Evolutionary conservation across 2,797 vertebrate genomes (phyloP), one percentile per base, ranked within the genome.

Genomic region (Muscicapa striata): DNA sequence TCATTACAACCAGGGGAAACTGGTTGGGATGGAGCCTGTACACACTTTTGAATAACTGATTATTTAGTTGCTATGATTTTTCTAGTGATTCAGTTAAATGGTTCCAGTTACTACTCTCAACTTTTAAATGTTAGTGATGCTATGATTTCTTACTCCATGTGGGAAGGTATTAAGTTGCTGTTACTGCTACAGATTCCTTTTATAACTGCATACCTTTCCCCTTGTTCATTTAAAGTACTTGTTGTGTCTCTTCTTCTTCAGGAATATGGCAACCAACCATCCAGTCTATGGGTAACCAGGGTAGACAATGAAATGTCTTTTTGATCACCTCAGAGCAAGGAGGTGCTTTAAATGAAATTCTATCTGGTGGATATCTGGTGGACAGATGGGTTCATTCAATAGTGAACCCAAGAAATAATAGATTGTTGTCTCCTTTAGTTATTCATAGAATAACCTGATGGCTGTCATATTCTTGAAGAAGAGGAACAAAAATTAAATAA

Each of bases 31-130:
- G 32, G 40, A 75, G 20, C n/a, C 48, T 55, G 7, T 34, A 21
- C 23, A 15, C 13, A 8, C 15, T 78, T 64, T 13, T 43, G 51
- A 67, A 32, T 29, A 41, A 59, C 57, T 52, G 79, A 67, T 84
- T 70, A 41, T 57, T 75, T 62, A 68, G 27, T 55, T 51, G 7
- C 41, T 78, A 22, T 87, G 64, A 63, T 85, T 83, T 83, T 87
- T 85, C 64, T 87, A 5, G 64, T 59, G 78, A 72, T 85, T 84
- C 54, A n/a, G 24, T 83, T 54, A 83, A 76, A 64, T 67, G 59
- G 22, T n/a, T n/a, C n/a, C n/a, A n/a, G n/a, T 91, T 84, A 57
- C 55, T 93, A 27, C 72, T 55, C 75, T 89, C 82, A 91, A 79
- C 29, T 68, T 90, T 72, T 64, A 48, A 77, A 55, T 66, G 41